Evolutionary conservation across 2,797 vertebrate species (phyloP), one percentile per base, ranked within the genome.

Genomic region (Euphonia xanthogaster): DNA sequence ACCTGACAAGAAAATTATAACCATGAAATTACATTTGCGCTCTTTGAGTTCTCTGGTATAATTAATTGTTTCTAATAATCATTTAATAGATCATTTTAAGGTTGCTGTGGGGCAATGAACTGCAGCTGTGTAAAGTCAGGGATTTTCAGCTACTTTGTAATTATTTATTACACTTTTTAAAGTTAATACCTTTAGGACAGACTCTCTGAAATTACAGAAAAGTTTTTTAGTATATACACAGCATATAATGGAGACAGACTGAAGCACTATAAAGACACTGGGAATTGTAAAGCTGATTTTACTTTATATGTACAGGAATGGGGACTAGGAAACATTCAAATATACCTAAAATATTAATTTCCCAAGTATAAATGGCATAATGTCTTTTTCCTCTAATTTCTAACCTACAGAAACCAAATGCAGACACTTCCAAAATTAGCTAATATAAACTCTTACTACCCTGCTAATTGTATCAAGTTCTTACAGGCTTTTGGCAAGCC

Each of bases 1-100:
- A 99, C 98, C 98, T 98, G 96, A 88, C 85, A 97, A 97, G 89
- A 96, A 96, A 97, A 98, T 96, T 93, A 97, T 76, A 97, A 96
- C 67, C 94, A 96, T 94, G 94, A 80, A 94, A 97, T 98, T 97
- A 96, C 86, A 94, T 89, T 76, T 76, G n/a, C 86, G 53, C 92
- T 87, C 88, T 95, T 91, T 86, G 28, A 95, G 74, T 89, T 94
- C 86, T 90, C 33, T 48, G 53, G n/a, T 74, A 95, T 93, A 96
- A 97, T 96, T 97, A 97, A 95, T 95, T 94, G 82, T 94, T 96
- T 84, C 70, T 94, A 97, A 96, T 93, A 96, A 94, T 96, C 47
- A 91, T 78, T 96, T 94, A 96, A 94, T 91, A 96, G 63, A 93
- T 95, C 51, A 89, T 83, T 97, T 96, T 95, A 94, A 96, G 70